phyloP scores from a whole-genome alignment of 2,888 invertebrate genomes.

The Ashinkailepas kermadecensis region DNA sequence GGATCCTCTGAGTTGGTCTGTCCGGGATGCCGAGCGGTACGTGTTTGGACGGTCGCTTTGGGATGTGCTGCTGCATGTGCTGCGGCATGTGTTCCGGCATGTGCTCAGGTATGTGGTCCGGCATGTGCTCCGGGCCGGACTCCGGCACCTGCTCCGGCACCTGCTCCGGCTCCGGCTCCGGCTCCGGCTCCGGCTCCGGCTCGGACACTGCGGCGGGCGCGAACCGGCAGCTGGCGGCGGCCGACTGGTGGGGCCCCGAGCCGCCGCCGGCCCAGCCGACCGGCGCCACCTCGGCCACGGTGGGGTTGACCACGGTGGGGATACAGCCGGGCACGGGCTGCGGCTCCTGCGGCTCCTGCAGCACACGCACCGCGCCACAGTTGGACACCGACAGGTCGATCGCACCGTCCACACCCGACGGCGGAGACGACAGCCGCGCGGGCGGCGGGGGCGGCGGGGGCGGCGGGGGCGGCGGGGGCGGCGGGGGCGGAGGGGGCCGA shows the following conservation, averaged over 20 bases:
- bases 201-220: background rate
- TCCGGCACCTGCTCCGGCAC: background rate
- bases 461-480: background rate
- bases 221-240: background rate
- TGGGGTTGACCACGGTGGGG: background rate
- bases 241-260: background rate
- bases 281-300: background rate
- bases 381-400: background rate
- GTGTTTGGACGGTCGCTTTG: too few species aligned
- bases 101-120: too few species aligned
- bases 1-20: too few species aligned
- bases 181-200: background rate
- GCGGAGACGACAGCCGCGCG: background rate
- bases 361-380: background rate
- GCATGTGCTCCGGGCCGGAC: background rate
- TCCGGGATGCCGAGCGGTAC: too few species aligned
- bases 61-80: too few species aligned
- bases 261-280: background rate
- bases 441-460: background rate
- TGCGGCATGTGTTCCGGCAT: too few species aligned
- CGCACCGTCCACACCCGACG: background rate
- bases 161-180: background rate
- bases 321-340: background rate
- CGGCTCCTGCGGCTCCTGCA: background rate
- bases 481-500: background rate